Percentiles rank a stretch among this genome's conserved stretches.
Conservation (phyloP, 1,140 invertebrate species). For the Portunus trituberculatus region DNA sequence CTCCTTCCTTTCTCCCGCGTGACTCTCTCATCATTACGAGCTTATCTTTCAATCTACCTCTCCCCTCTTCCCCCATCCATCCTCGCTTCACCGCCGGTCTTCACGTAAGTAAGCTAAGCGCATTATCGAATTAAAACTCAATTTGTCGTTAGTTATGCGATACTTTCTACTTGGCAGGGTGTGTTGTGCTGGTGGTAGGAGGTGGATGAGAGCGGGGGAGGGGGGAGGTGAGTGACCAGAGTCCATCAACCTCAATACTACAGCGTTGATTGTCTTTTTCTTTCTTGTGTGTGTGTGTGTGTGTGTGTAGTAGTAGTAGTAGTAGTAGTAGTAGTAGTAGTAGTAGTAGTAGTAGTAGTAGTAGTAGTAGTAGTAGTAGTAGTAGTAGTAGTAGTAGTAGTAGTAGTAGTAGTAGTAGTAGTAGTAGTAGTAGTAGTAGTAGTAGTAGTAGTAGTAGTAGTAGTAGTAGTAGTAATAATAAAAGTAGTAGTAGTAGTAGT, state of each 20-base stretch:
- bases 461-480: not conserved
- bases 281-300: no score
- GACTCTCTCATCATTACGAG: no score
- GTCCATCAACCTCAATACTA: not conserved
- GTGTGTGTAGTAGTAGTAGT: not conserved
- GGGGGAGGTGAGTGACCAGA: not conserved
- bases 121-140: not conserved
- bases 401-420: not conserved
- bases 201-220: no score
- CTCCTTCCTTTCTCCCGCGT: not conserved
- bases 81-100: no score
- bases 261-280: not conserved
- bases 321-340: constrained; percentile 22
- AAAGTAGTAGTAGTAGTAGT: not conserved
- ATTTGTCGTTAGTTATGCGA: no score
- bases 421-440: not conserved
- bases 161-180: no score
- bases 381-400: constrained; percentile 22
- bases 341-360: constrained; percentile 9
- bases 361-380: constrained; percentile 6
- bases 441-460: not conserved
- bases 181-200: no score
- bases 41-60: not conserved
- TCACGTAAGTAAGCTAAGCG: not conserved
- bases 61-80: not conserved